phyloP scores from a whole-genome alignment of 2,888 invertebrate genomes.

The Suillia variegata region DNA sequence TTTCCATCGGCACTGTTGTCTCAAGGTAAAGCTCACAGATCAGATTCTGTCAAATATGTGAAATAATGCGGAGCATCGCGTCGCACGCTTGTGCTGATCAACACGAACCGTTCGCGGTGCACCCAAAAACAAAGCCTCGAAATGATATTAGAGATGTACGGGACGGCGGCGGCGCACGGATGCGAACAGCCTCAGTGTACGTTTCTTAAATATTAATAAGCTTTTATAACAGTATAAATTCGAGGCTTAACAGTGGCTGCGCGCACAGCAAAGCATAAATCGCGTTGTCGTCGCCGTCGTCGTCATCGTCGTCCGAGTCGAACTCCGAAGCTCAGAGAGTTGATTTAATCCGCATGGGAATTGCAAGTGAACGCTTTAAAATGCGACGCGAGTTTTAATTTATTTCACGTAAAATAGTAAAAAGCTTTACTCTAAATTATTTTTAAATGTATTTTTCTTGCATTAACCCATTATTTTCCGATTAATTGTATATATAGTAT shows the following conservation, averaged over 20 bases:
- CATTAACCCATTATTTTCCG: no score
- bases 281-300: no score
- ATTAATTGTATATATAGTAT: no score
- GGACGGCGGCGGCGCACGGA: background rate
- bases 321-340: conserved; percentile 44
- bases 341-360: conserved; percentile 50
- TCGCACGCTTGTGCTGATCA: background rate
- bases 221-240: conserved; percentile 44
- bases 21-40: no score
- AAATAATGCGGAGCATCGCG: background rate
- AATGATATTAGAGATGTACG: background rate
- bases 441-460: background rate
- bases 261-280: background rate
- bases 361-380: conserved; percentile 16
- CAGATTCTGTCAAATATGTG: no score
- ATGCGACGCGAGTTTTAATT: background rate
- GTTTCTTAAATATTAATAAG: conserved; percentile 35
- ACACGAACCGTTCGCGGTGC: background rate
- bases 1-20: no score
- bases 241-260: background rate
- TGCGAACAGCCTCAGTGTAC: background rate
- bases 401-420: background rate
- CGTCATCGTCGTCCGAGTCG: no score
- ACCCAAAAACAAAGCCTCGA: background rate
- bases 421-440: background rate